Conservation (phyloP, 2,888 invertebrate species). For the Archips crataeganus region DNA sequence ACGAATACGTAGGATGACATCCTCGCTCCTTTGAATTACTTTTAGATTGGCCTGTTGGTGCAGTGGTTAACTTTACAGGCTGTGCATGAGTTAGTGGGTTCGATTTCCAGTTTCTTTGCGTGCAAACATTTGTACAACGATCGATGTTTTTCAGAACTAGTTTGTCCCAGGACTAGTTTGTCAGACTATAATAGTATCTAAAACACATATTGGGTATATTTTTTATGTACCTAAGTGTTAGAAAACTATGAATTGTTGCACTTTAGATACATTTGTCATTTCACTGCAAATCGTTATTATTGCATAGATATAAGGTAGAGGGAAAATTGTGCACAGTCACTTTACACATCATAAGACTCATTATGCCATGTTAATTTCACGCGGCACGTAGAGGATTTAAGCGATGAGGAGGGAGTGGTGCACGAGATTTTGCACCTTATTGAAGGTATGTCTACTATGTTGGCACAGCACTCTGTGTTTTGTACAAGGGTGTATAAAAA, state of each 20-base stretch:
- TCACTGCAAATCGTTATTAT: not conserved
- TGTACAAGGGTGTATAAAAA: not conserved
- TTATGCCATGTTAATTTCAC: conserved; percentile 60
- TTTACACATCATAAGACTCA: conserved; percentile 22
- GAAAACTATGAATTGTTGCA: not conserved
- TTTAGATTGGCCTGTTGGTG: too few relatives aligned
- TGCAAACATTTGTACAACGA: too few relatives aligned
- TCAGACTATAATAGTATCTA: too few relatives aligned
- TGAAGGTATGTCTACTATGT: conserved; percentile 64
- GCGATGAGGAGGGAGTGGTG: conserved; percentile 69
- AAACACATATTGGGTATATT: not conserved
- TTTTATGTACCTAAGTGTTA: not conserved
- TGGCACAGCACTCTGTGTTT: not conserved
- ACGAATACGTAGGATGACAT: too few relatives aligned
- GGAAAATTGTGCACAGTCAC: too few relatives aligned
- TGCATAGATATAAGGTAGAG: too few relatives aligned
- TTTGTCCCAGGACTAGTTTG: too few relatives aligned
- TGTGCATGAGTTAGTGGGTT: too few relatives aligned
- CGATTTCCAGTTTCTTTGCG: too few relatives aligned
- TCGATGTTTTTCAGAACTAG: too few relatives aligned
- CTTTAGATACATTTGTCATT: not conserved
- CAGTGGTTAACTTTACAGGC: too few relatives aligned
- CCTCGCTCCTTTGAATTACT: too few relatives aligned
- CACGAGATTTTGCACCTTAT: conserved; percentile 76
- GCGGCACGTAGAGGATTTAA: conserved; percentile 65